Evolutionary conservation across 64 coral and sea anemone species (phyloP), one percentile per base, ranked within the genome.

Genomic region (Orbicella faveolata): DNA sequence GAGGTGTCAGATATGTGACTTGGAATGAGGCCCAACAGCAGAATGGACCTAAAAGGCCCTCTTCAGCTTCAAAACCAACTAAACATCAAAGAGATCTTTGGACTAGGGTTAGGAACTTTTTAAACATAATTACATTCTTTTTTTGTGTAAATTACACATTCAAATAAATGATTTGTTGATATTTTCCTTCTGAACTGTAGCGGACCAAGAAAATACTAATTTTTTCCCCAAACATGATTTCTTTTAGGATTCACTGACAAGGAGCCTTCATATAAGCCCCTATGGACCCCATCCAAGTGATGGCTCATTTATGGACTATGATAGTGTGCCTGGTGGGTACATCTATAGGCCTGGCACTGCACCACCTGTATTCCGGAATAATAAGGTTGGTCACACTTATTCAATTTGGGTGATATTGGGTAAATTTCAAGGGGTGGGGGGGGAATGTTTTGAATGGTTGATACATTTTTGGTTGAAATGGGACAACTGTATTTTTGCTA

Each of bases 1-100:
- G 70, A 52, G 95, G 95, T 48, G 92, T 89, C 8, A 83, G 95
- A 53, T 97, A 97, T 88, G 95, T 97, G 61, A 97, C 95, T 67
- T 97, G 95, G 95, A 97, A 97, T 88, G 92, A 97, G 52, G 91
- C 69, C 16, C 83, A 90, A 16, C 52, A 78, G 2, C 74, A 66
- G 55, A 83, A 88, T 39, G 65, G 70, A 52, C 36, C 62, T 14
- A 90, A 88, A 87, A 69, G 83, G 52, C 83, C 90, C 48, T 36
- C 26, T 2, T 92, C 90, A 67, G 90, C 37, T 44, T 51, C 82
- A 9, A 85, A 85, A 41, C 36, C 41, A 85, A 13, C 23, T 5
- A 85, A 73, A 52, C 17, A 68, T 37, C 63, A 69, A 48, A 84
- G 81, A 36, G 63, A 73, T 52, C 20, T 48, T 53, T 44, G 65